Evolutionary conservation across 2,113 vertebrate species (phyloP).

Genomic region (Chelonoidis abingdonii): DNA sequence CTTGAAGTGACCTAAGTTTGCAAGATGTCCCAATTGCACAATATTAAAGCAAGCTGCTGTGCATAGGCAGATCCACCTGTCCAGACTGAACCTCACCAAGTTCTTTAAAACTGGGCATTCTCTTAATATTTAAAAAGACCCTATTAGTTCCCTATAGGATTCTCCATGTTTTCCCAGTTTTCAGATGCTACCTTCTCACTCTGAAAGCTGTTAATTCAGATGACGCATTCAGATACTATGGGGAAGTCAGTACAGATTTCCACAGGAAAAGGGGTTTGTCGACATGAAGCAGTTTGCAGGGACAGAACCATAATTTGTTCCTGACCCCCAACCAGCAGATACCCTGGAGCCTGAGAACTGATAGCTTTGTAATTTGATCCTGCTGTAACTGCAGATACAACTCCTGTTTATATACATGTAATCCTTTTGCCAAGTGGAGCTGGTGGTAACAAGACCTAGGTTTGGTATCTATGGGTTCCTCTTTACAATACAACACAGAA

Average conservation of each 20-base stretch:
- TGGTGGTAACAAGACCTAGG: too few species aligned
- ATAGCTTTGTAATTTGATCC: background rate
- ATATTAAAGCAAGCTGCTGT: background rate
- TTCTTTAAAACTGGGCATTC: background rate
- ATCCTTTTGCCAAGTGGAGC: background rate
- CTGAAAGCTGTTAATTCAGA: background rate
- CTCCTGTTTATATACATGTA: background rate
- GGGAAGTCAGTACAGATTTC: background rate
- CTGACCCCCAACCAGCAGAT: background rate
- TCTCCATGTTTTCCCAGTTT: background rate
- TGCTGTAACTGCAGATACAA: background rate
- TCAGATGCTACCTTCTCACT: background rate
- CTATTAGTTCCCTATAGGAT: background rate
- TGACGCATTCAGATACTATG: background rate
- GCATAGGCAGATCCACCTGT: background rate
- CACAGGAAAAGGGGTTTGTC: background rate
- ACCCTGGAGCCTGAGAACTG: background rate
- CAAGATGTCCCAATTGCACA: fast-evolving
- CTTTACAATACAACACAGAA: too few species aligned
- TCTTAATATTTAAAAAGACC: background rate
- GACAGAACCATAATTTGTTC: background rate
- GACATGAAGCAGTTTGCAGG: background rate
- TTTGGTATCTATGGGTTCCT: too few species aligned
- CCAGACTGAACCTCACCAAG: background rate
- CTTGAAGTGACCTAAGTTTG: fast-evolving